Evolutionary conservation across 53 echinoderm and acorn worm species (phyloP), one percentile per base, ranked within the genome.

Genomic region (Luidia sarsii): DNA sequence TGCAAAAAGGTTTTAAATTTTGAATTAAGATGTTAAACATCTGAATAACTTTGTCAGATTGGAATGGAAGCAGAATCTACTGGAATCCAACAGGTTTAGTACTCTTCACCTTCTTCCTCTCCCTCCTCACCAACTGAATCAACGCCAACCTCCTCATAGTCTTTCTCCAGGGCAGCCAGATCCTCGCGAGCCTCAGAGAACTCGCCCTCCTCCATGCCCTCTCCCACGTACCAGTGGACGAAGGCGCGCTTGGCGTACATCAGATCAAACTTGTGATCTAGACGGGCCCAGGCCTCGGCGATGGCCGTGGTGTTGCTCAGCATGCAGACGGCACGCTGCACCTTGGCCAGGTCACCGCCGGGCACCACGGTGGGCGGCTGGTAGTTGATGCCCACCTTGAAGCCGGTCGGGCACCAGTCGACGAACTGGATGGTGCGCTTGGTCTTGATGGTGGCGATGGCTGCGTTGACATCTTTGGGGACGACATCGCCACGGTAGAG

Each of bases 361-460:
- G 90, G 90, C 1, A 87, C 87, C 15, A 91, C 91, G 43, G 95
- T 94, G 57, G 94, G 94, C 29, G 94, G 91, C 79, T 94, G 94
- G 83, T 89, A 89, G 94, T 94, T 94, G 89, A 94, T 94, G 28
- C 95, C 95, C 64, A 94, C 95, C 84, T 94, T 94, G 81, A 94
- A 94, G 53, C 95, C 95, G 80, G 95, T 94, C 54, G 95, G 95
- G 53, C 95, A 94, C 95, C 95, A 94, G 87, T 94, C 95, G n/a
- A 94, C 95, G 69, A 94, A 94, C 84, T 91, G 91, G 79, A 91
- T 84, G 35, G 72, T 51, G 2, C 81, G 81, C 33, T 88, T 91
- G 57, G 86, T 86, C 80, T 92, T 90, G 67, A 90, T 92, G 74
- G 83, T 79, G 48, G 88, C 89, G 41, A 92, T 90, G 63, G 93